These are phyloP conservation scores for Gila orcuttii DNA, from an alignment of 2,113 vertebrate species.

Conservation along the genomic window DNA sequence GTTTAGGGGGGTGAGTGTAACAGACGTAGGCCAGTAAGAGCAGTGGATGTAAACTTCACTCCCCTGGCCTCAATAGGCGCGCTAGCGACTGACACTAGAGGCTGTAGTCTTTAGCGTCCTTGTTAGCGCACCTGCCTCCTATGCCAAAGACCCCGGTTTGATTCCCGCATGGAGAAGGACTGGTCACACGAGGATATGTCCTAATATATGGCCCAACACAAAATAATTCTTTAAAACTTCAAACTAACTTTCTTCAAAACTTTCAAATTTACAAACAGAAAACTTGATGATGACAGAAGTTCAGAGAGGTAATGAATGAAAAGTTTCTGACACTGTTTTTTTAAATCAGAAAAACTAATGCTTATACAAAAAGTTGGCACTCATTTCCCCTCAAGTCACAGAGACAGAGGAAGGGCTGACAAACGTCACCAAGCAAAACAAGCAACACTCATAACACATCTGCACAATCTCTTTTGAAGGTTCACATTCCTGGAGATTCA, in stretches of 20 bases:
- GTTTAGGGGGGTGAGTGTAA: too few species aligned
- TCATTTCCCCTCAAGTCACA: constrained; percentile 39
- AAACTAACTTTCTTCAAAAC: neutral
- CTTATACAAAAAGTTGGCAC: constrained; percentile 38
- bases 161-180: too few species aligned
- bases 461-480: constrained; percentile 61
- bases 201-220: neutral
- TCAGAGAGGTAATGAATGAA: constrained; percentile 17
- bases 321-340: constrained; percentile 2
- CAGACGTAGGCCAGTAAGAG: too few species aligned
- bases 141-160: too few species aligned
- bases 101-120: too few species aligned
- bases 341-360: constrained; percentile 35
- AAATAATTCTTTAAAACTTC: neutral
- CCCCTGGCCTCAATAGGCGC: too few species aligned
- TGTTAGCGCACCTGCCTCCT: too few species aligned
- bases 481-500: constrained; percentile 62
- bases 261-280: constrained; percentile 2
- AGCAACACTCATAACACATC: constrained; percentile 59
- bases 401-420: constrained; percentile 42
- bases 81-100: too few species aligned
- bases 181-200: too few species aligned
- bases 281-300: constrained; percentile 18
- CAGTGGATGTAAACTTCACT: too few species aligned
- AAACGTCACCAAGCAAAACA: constrained; percentile 56